phyloP scores from a whole-genome alignment of 2,797 vertebrate genomes.

The Hipposideros larvatus region DNA sequence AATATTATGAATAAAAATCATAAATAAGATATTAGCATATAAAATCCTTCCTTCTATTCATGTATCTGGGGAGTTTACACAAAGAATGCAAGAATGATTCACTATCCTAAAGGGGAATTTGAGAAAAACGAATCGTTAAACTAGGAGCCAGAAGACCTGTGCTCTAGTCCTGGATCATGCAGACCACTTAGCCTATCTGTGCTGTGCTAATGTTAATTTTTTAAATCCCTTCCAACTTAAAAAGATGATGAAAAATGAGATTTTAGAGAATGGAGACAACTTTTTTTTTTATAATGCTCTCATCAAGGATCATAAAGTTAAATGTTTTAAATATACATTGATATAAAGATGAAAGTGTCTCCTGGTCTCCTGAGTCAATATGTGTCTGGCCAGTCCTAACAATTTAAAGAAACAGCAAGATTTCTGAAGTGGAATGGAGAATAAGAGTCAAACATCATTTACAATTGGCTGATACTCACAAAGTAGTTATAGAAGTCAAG shows the following conservation, averaged over 20 bases:
- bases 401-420: background rate
- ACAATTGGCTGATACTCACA: background rate
- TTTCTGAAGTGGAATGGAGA: background rate
- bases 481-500: background rate
- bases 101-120: background rate
- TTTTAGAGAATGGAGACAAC: background rate
- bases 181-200: background rate
- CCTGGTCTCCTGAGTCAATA: background rate
- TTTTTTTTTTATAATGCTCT: background rate
- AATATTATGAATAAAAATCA: slow-evolving; percentile 15
- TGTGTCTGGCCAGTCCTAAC: background rate
- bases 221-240: background rate
- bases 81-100: background rate
- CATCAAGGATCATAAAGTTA: background rate
- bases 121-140: background rate
- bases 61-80: background rate
- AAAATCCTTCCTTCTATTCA: background rate
- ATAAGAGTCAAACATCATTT: background rate
- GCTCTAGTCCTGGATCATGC: background rate
- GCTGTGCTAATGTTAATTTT: background rate
- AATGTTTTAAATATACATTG: background rate
- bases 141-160: background rate
- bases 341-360: background rate
- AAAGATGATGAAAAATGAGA: background rate
- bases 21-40: background rate